Evolutionary conservation across 1,140 invertebrate genomes (phyloP), one percentile per base, ranked within the genome.

Genomic region (Sitobion miscanthi): DNA sequence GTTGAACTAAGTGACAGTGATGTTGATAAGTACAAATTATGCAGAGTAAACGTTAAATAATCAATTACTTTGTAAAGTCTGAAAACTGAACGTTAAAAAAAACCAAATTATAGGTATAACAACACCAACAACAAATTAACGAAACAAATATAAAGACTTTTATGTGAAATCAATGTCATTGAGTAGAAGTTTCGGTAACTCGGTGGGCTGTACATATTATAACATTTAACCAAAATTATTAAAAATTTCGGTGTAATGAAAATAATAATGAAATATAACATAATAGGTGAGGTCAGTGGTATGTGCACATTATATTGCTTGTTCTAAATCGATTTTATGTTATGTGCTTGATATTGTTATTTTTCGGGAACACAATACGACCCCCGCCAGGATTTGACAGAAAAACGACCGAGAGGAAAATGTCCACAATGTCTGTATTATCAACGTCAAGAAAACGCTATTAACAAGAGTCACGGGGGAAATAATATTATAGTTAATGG

Each of bases 361-460:
- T 69, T 69, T 69, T 38, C 0, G 82, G 38, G 8, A 83, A 83
- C 21, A 83, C 42, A 17, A 45, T 86, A 86, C 23, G 9, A 83
- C 45, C 7, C 42, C 23, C 14, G 38, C 8, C 23, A 25, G 42
- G 21, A 11, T 86, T 47, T 23, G 45, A 86, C 38, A 42, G 38
- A 23, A 85, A 85, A 42, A 86, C 45, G 85, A 86, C 45, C 8
- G 85, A 86, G 42, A 86, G 25, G 85, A 86, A 86, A 47, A 86
- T 14, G 85, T 42, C 42, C 83, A 42, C 38, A 42, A 86, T 42
- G 83, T 14, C 42, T 86, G 9, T 86, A 86, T 45, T 25, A 45
- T 86, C 25, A 30, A 86, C 42, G 45, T 45, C 23, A 14, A 45
- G 85, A 86, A 47, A 45, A 86, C 25, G 42, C 42, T 30, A 25